These are phyloP conservation scores for Speoplatyrhinus poulsoni DNA, from an alignment of 2,113 vertebrate genomes.

Conservation along the genomic window DNA sequence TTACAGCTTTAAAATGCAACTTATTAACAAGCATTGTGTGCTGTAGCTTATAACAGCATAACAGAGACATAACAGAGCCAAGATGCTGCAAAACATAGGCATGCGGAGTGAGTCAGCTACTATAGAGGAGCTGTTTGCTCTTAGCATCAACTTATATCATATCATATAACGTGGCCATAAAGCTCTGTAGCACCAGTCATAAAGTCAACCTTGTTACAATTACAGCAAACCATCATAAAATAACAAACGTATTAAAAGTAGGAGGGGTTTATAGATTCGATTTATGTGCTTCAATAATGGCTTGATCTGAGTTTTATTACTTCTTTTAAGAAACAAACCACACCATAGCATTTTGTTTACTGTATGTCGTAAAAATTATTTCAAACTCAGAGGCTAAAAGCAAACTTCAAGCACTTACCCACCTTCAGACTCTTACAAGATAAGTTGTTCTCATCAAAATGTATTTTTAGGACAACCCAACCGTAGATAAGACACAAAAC, in stretches of 20 bases:
- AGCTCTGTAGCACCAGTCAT: conserved; percentile 11
- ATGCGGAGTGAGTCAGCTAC: conserved; percentile 12
- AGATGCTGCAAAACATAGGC: conserved; percentile 11
- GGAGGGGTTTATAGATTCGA: conserved; percentile 24
- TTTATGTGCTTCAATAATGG: conserved; percentile 15
- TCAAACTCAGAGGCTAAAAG: not conserved
- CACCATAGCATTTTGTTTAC: not conserved
- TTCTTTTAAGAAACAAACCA: conserved; percentile 5
- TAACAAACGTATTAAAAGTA: not conserved
- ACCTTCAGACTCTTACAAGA: conserved; percentile 1
- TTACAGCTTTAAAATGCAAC: too few species aligned
- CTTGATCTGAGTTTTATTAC: conserved; percentile 15
- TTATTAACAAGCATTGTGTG: too few species aligned
- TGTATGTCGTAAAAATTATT: not conserved
- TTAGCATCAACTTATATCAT: not conserved
- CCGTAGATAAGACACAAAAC: not conserved
- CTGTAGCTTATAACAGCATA: not conserved
- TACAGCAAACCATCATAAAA: conserved; percentile 12
- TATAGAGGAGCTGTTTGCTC: conserved; percentile 2
- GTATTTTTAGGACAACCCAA: conserved; percentile 22
- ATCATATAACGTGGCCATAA: conserved; percentile 8
- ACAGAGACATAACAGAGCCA: not conserved
- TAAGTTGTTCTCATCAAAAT: conserved; percentile 22
- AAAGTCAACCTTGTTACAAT: conserved; percentile 27
- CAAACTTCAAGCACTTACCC: not conserved